These are phyloP conservation scores for Monoplex corrugatus DNA, from an alignment of 2,888 invertebrate genomes.

Conservation along the genomic window DNA sequence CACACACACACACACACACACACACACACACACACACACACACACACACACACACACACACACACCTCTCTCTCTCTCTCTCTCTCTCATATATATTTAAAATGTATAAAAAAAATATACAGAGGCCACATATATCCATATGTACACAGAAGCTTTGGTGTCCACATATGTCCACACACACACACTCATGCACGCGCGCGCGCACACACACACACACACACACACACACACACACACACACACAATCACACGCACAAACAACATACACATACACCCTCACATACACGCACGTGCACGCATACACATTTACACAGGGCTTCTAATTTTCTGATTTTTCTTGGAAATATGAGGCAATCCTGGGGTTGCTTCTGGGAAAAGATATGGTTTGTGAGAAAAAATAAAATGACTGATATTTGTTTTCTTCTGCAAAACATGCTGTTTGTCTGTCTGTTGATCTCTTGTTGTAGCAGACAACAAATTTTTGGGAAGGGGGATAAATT, in stretches of 20 bases:
- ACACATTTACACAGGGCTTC: no score
- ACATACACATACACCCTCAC: background rate
- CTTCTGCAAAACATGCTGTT: no score
- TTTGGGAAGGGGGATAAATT: no score
- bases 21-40: background rate
- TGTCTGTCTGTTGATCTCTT: no score
- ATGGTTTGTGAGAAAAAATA: no score
- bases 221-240: background rate
- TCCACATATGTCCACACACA: background rate
- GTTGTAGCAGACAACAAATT: no score
- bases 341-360: no score
- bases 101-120: no score
- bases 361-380: no score
- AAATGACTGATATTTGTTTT: no score
- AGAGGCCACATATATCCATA: background rate
- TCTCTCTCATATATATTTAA: background rate
- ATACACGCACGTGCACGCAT: background rate
- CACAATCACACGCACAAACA: background rate
- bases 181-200: background rate
- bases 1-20: constrained; percentile 25
- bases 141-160: background rate
- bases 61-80: background rate
- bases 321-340: no score
- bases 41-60: background rate
- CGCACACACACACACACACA: background rate